phyloP scores from a whole-genome alignment of 2,888 invertebrate species.

The Cynaeus angustus region DNA sequence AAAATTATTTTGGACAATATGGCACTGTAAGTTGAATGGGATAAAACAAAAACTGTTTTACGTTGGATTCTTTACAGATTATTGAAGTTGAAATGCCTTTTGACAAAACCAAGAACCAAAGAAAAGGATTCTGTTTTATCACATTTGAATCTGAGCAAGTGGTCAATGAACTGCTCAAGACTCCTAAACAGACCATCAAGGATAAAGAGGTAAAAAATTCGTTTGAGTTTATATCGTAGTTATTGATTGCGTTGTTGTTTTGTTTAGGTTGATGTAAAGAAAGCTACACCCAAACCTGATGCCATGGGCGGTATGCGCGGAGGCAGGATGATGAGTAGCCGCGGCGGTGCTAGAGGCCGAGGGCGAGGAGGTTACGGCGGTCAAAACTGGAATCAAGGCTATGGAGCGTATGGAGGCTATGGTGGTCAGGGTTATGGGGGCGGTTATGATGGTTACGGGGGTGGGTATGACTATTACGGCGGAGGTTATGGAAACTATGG shows the following conservation, averaged over 20 bases:
- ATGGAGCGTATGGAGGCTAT: constrained; percentile 66
- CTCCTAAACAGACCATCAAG: constrained; percentile 93
- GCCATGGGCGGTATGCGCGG: constrained; percentile 75
- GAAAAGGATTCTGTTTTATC: constrained; percentile 98
- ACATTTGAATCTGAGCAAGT: constrained; percentile 97
- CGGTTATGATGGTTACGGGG: constrained; percentile 84
- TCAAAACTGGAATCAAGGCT: constrained; percentile 79
- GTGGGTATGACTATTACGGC: constrained; percentile 80
- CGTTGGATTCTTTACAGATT: constrained; percentile 77
- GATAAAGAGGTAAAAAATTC: constrained; percentile 86
- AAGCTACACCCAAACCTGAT: constrained; percentile 93
- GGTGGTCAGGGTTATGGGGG: constrained; percentile 77
- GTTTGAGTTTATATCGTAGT: not conserved
- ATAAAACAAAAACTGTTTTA: constrained; percentile 8
- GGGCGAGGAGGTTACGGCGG: constrained; percentile 80
- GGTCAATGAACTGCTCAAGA: constrained; percentile 92
- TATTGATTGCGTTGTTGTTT: not conserved
- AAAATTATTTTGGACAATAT: constrained; percentile 92
- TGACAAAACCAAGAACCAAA: constrained; percentile 96
- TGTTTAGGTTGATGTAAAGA: constrained; percentile 90
- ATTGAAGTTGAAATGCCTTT: constrained; percentile 97
- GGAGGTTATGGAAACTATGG: constrained; percentile 86
- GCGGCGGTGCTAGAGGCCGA: constrained; percentile 79
- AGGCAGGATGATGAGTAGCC: constrained; percentile 72
- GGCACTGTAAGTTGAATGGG: constrained; percentile 83